Conservation (phyloP, 2,797 vertebrate genomes). For the Mus caroli region DNA sequence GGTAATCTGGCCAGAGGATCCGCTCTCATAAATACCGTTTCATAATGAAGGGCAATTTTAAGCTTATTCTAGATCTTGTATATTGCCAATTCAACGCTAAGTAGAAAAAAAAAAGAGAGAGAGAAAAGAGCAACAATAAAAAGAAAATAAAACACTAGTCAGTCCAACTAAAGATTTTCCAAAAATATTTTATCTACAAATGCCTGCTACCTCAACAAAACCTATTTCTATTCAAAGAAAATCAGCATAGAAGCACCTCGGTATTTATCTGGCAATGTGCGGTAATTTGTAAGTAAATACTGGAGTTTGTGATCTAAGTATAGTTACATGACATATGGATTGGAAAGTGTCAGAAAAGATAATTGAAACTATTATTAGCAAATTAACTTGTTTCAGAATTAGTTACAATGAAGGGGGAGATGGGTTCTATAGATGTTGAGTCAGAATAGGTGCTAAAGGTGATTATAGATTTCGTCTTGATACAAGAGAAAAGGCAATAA, state of each 20-base stretch:
- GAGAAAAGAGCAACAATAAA: background rate
- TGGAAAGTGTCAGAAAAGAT: background rate
- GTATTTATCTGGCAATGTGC: background rate
- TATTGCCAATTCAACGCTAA: background rate
- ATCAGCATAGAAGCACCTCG: background rate
- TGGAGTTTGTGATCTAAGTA: background rate
- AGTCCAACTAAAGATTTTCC: background rate
- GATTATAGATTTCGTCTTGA: background rate
- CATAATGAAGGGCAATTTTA: constrained; percentile 4
- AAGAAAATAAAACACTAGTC: background rate
- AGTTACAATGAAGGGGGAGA: background rate
- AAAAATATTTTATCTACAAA: constrained; percentile 1
- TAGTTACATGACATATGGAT: background rate
- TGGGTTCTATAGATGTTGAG: background rate
- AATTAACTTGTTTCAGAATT: constrained; percentile 3
- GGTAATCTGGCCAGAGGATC: background rate
- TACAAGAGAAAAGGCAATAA: background rate
- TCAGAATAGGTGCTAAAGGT: background rate
- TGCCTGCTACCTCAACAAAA: background rate
- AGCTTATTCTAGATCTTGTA: background rate
- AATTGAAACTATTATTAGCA: background rate
- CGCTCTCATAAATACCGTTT: background rate
- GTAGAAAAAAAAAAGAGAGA: background rate
- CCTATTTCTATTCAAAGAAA: background rate
- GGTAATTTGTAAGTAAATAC: constrained; percentile 37